phyloP scores from a whole-genome alignment of 2,888 invertebrate species.

The Chrysolina haemoptera region DNA sequence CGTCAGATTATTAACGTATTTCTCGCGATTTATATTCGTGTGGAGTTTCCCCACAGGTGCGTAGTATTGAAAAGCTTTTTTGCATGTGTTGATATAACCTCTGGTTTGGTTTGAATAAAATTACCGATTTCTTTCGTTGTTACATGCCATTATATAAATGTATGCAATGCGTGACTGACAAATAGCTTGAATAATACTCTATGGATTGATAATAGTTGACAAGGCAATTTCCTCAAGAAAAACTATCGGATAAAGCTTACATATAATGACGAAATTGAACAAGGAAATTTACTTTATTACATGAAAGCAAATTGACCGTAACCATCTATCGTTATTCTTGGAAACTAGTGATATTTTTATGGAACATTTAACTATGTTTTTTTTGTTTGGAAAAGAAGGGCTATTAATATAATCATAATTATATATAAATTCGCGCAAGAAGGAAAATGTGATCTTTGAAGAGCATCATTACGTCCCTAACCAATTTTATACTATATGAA shows the following conservation, averaged over 20 bases:
- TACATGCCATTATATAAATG: conserved; percentile 52
- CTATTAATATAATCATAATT: too few species aligned
- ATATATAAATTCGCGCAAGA: too few species aligned
- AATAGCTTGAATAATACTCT: neutral
- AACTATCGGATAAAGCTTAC: neutral
- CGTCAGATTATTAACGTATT: too few species aligned
- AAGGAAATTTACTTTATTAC: neutral
- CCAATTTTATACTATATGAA: too few species aligned
- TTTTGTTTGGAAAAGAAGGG: too few species aligned
- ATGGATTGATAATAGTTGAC: neutral
- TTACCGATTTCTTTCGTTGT: conserved; percentile 45
- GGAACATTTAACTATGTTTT: too few species aligned
- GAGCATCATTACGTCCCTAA: too few species aligned
- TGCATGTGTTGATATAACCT: too few species aligned
- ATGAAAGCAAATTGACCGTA: neutral
- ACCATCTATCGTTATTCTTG: neutral
- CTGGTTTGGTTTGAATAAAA: neutral
- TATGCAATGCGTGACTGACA: conserved; percentile 37
- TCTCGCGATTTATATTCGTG: too few species aligned
- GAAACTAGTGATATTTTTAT: neutral
- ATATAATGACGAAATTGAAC: neutral
- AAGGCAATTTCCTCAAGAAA: neutral
- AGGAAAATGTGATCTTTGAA: too few species aligned
- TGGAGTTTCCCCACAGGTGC: too few species aligned
- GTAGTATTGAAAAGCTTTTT: too few species aligned